Base-by-base conservation (phyloP, 2,888 invertebrate species). In the Drepanosiphum platanoidis region DNA sequence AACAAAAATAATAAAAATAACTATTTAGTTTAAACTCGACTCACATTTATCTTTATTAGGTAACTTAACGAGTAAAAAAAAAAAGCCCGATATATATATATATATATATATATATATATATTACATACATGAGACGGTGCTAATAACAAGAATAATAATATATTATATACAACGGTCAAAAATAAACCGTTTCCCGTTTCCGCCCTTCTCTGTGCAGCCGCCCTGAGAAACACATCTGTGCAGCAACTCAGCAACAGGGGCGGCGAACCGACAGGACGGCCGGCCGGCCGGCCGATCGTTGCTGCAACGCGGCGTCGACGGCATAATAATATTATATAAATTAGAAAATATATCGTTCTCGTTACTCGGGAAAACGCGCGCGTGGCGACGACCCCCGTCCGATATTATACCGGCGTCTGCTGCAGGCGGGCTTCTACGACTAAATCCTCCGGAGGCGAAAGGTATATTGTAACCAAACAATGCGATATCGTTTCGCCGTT, bases 131-230 rank as follows among this genome's bases (percentile, higher is more conserved):
- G n/a, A n/a, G n/a, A n/a, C n/a, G n/a, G n/a, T n/a, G n/a, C n/a
- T n/a, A n/a, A n/a, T n/a, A n/a, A n/a, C n/a, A n/a, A n/a, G n/a
- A n/a, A n/a, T n/a, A 32, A 58, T 46, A 46, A n/a, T 8, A 52
- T 46, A 34, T 22, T 30, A 46, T 42, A 36, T 42, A n/a, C 58
- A 82, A 74, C 61, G 83, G 64, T 74, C 83, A 30, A 46, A 66
- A 74, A 83, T 74, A 83, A 83, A 83, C 74, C 82, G 61, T 81
- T 83, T 83, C 74, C 74, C 82, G 61, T 81, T 83, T 83, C 82
- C 82, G 82, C 64, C 82, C 61, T n/a, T n/a, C n/a, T n/a, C 52
- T 61, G 39, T 27, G 34, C 71, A n/a, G 30, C 32, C 13, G 46
- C 32, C 52, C 32, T n/a, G 46, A 34, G 32, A 39, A 78, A 68